These are phyloP conservation scores for Trachelipus rathkii DNA, from an alignment of 1,140 invertebrate genomes.

Conservation along the genomic window DNA sequence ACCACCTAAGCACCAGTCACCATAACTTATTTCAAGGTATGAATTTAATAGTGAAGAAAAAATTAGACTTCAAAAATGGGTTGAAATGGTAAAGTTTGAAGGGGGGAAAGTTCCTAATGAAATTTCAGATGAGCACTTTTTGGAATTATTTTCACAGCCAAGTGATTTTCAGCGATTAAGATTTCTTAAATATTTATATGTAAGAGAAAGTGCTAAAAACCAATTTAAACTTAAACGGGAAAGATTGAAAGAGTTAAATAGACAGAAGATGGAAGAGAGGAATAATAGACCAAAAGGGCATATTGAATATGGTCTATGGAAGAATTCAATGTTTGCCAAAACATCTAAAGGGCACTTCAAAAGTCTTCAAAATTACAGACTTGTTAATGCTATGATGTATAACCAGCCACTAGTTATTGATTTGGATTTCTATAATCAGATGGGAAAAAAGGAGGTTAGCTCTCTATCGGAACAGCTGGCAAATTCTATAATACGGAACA, in stretches of 20 bases:
- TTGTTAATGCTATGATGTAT: slow-evolving; percentile 64
- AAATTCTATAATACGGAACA: slow-evolving; percentile 55
- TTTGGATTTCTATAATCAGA: slow-evolving; percentile 70
- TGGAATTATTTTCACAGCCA: neutral
- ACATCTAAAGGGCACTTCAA: slow-evolving; percentile 63
- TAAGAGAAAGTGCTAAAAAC: neutral
- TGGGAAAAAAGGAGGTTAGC: slow-evolving; percentile 63
- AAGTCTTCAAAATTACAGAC: slow-evolving; percentile 59
- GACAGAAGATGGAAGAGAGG: slow-evolving; percentile 46
- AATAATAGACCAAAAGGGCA: slow-evolving; percentile 49
- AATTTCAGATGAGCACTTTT: too few species aligned
- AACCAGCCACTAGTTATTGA: slow-evolving; percentile 74
- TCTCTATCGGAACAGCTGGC: slow-evolving; percentile 71
- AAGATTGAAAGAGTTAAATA: neutral
- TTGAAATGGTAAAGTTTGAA: too few species aligned
- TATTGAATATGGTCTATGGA: slow-evolving; percentile 58
- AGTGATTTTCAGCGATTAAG: neutral
- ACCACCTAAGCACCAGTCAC: too few species aligned
- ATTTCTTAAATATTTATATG: neutral
- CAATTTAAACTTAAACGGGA: neutral
- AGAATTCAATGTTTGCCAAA: slow-evolving; percentile 63
- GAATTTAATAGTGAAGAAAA: too few species aligned
- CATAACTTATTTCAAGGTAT: too few species aligned
- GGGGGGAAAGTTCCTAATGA: too few species aligned
- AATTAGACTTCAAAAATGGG: too few species aligned